Percentiles rank a stretch among this genome's conserved stretches.
phyloP scores from a whole-genome alignment of 2,797 vertebrate genomes.

The Anabacerthia variegaticeps region DNA sequence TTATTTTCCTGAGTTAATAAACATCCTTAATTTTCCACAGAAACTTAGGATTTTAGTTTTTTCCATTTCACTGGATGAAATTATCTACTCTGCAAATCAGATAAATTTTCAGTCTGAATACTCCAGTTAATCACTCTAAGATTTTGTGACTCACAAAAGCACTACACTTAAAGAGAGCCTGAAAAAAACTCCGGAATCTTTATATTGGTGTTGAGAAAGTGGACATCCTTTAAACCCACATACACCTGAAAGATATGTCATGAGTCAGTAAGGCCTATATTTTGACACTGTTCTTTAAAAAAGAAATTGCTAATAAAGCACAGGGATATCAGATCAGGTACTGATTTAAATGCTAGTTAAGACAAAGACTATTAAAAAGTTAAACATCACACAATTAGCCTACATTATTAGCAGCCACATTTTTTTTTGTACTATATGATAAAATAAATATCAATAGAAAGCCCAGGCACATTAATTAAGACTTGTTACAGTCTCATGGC shows the following conservation, averaged over 20 bases:
- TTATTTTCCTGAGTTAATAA: neutral
- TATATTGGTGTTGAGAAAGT: neutral
- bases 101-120: neutral
- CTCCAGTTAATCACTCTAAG: neutral
- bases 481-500: neutral
- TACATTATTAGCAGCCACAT: neutral
- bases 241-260: neutral
- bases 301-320: neutral
- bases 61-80: neutral
- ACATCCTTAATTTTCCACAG: neutral
- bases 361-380: neutral
- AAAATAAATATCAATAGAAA: neutral
- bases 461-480: neutral
- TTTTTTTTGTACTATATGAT: neutral
- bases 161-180: neutral
- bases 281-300: neutral
- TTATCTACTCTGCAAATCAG: neutral
- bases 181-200: neutral
- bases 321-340: fast-evolving
- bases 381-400: neutral
- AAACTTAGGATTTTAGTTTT: neutral
- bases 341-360: neutral
- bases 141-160: neutral
- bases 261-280: neutral
- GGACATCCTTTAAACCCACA: neutral